These are phyloP conservation scores for Beris chalybata DNA, from an alignment of 2,888 invertebrate species.

Conservation along the genomic window DNA sequence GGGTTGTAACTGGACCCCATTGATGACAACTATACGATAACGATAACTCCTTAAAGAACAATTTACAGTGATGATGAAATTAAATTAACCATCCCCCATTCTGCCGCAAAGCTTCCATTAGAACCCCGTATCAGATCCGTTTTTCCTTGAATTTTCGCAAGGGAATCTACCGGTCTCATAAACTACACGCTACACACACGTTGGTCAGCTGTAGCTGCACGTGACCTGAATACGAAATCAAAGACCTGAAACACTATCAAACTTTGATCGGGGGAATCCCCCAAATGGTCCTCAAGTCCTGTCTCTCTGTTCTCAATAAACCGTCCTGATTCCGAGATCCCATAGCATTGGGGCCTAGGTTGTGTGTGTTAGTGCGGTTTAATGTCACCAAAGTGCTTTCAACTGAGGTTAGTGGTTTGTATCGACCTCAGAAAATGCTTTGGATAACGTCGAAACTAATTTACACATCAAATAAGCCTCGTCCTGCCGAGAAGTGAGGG, in stretches of 20 bases:
- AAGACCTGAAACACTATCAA: slow-evolving; percentile 13
- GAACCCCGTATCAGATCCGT: not conserved
- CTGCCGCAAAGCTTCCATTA: slow-evolving; percentile 3
- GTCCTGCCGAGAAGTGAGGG: too few relatives aligned
- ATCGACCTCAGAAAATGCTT: slow-evolving; percentile 23
- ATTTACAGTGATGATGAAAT: slow-evolving; percentile 35
- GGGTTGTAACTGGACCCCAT: slow-evolving; percentile 9
- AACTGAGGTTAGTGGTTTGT: slow-evolving; percentile 22
- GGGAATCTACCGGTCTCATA: slow-evolving; percentile 11
- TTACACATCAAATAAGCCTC: slow-evolving; percentile 38
- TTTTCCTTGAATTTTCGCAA: too few relatives aligned
- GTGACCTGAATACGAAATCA: slow-evolving; percentile 38
- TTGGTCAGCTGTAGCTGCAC: slow-evolving; percentile 37
- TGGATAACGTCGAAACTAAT: slow-evolving; percentile 36
- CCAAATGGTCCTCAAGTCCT: not conserved
- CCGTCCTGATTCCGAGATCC: too few relatives aligned
- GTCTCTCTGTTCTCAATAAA: not conserved
- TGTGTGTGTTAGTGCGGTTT: not conserved
- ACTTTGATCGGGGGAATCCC: slow-evolving; percentile 14
- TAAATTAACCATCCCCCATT: slow-evolving; percentile 33
- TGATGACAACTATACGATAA: slow-evolving; percentile 27
- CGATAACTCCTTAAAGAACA: slow-evolving; percentile 37
- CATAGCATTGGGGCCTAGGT: too few relatives aligned
- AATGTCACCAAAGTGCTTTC: slow-evolving; percentile 22
- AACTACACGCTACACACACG: slow-evolving; percentile 28